These are phyloP conservation scores for Ernsta delagoae DNA, from an alignment of 2,888 invertebrate genomes.

Conservation along the genomic window DNA sequence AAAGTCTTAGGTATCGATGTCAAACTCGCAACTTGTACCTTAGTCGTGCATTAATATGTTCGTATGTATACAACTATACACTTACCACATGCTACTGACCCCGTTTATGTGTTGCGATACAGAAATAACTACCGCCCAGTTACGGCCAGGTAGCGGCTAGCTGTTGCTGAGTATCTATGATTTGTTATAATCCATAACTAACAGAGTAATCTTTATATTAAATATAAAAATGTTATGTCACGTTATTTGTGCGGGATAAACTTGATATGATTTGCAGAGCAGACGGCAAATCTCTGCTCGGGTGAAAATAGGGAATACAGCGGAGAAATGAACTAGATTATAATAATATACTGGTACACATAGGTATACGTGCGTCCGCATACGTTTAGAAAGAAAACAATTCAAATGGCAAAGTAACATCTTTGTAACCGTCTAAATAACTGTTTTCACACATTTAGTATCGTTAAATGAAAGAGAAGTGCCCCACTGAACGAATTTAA, in stretches of 20 bases:
- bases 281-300: too few species aligned
- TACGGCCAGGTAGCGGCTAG: conserved; percentile 52
- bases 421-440: neutral
- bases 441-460: neutral
- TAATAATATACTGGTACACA: too few species aligned
- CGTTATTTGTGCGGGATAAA: too few species aligned
- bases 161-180: conserved; percentile 13
- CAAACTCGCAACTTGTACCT: conserved; percentile 51
- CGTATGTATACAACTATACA: too few species aligned
- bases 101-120: conserved; percentile 56
- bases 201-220: too few species aligned
- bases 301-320: too few species aligned
- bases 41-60: conserved; percentile 56
- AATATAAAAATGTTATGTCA: too few species aligned
- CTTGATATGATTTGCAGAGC: too few species aligned
- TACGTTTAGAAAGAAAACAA: too few species aligned
- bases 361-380: too few species aligned
- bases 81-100: conserved; percentile 63
- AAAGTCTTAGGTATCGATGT: conserved; percentile 21
- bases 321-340: too few species aligned
- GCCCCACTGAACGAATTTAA: conserved; percentile 12
- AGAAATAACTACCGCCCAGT: conserved; percentile 59
- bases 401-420: neutral
- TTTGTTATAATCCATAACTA: too few species aligned
- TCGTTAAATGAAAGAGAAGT: neutral